A percentile compares a stretch with the other conserved stretches of the same genome.
These are phyloP conservation scores for Brachymystax lenok DNA, from an alignment of 2,797 vertebrate genomes.

Conservation along the genomic window DNA sequence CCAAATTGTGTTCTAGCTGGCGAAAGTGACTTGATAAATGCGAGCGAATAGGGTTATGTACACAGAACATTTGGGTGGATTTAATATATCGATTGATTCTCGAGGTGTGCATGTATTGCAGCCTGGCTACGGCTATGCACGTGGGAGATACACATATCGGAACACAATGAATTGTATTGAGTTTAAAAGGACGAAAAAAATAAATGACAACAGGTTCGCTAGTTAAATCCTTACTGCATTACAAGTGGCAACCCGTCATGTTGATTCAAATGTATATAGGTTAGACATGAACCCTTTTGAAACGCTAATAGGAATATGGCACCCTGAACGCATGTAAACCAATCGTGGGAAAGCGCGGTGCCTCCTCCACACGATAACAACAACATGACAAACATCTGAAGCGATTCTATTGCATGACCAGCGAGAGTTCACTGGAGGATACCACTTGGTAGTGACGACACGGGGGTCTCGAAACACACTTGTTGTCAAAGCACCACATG, in stretches of 20 bases:
- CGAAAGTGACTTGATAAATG: conserved; percentile 62
- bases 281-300: conserved; percentile 7
- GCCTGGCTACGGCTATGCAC: neutral
- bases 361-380: conserved; percentile 55
- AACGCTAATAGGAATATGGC: conserved; percentile 9
- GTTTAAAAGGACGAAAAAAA: neutral
- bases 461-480: conserved; percentile 54
- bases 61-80: conserved; percentile 3
- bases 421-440: conserved; percentile 71
- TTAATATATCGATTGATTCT: neutral
- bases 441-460: conserved; percentile 56
- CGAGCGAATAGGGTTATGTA: conserved; percentile 31
- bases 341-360: conserved; percentile 40
- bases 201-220: conserved; percentile 15
- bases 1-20: conserved; percentile 72
- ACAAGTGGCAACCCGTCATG: conserved; percentile 9
- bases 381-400: conserved; percentile 61
- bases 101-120: neutral
- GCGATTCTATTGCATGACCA: conserved; percentile 62
- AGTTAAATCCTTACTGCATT: conserved; percentile 12
- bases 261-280: neutral
- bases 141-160: neutral
- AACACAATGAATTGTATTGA: neutral
- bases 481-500: conserved; percentile 19
- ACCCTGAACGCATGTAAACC: conserved; percentile 23